Conservation (phyloP, 1,140 invertebrate species). For the Magallana gigas region DNA sequence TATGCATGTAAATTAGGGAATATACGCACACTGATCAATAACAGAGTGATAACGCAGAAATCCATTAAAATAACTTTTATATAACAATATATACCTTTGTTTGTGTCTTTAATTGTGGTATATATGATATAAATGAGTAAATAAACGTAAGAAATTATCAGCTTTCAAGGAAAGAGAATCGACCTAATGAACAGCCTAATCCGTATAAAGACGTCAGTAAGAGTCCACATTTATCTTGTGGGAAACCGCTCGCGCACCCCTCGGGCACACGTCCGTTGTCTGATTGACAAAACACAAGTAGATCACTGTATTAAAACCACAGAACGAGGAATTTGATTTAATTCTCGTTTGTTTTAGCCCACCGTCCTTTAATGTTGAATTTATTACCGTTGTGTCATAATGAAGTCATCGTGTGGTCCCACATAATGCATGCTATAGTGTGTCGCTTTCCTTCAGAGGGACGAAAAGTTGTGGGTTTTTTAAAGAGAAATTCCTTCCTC, state of each 20-base stretch:
- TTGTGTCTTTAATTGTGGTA: background rate
- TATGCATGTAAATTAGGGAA: too few relatives aligned
- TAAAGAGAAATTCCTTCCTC: background rate
- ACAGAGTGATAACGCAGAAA: background rate
- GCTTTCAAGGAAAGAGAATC: constrained; percentile 7
- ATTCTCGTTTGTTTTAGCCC: background rate
- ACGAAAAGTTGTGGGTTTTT: background rate
- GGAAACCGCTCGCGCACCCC: background rate
- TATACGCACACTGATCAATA: background rate
- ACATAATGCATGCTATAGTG: background rate
- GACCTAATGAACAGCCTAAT: background rate
- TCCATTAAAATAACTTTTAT: constrained; percentile 4
- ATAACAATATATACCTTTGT: constrained; percentile 1
- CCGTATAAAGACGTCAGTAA: background rate
- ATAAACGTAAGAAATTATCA: background rate
- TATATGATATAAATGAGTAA: background rate
- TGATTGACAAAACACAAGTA: background rate
- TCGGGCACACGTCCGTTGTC: background rate
- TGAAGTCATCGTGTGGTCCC: background rate
- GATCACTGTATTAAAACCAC: background rate
- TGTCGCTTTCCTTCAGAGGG: background rate
- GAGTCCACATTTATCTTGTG: constrained; percentile 4
- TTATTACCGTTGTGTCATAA: background rate
- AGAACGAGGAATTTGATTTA: background rate
- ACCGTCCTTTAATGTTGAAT: background rate